phyloP scores from a whole-genome alignment of 2,888 invertebrate genomes.

The Drosophila acutilabella region DNA sequence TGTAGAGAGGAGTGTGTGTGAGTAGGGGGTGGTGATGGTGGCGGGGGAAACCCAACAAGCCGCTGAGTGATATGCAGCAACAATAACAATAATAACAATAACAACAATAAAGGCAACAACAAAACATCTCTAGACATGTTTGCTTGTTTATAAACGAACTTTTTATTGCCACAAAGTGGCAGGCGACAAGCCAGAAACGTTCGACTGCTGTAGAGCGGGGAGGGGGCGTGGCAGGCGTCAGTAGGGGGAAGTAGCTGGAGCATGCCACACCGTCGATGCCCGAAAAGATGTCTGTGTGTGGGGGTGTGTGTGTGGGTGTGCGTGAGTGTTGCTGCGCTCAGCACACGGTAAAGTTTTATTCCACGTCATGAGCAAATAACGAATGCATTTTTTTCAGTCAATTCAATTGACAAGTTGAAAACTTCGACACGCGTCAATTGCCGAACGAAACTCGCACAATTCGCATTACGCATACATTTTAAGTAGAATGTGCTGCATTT shows the following conservation, averaged over 20 bases:
- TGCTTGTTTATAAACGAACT: slow-evolving; percentile 77
- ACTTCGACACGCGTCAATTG: slow-evolving; percentile 29
- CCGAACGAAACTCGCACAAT: not conserved
- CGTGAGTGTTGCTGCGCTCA: slow-evolving; percentile 17
- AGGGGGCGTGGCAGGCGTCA: not conserved
- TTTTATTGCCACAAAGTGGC: slow-evolving; percentile 77
- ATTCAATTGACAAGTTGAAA: slow-evolving; percentile 54
- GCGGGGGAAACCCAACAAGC: slow-evolving; percentile 52
- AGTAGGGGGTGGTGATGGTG: slow-evolving; percentile 5
- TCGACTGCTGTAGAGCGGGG: slow-evolving; percentile 17
- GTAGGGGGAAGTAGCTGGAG: not conserved
- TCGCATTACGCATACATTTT: not conserved
- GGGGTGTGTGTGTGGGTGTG: not conserved
- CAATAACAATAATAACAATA: slow-evolving; percentile 46
- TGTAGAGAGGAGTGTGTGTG: not conserved
- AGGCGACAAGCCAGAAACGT: slow-evolving; percentile 65
- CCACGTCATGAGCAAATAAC: slow-evolving; percentile 25
- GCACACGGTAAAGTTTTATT: slow-evolving; percentile 49
- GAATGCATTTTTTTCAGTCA: slow-evolving; percentile 51
- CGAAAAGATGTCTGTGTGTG: slow-evolving; percentile 1
- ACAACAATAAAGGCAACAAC: slow-evolving; percentile 33
- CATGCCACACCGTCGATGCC: slow-evolving; percentile 9
- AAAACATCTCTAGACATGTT: slow-evolving; percentile 59
- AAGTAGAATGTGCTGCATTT: not conserved
- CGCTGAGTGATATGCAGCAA: slow-evolving; percentile 64